These are phyloP conservation scores for Caenorhabditis sp. DNA, from an alignment of 2,888 invertebrate genomes.

Conservation along the genomic window DNA sequence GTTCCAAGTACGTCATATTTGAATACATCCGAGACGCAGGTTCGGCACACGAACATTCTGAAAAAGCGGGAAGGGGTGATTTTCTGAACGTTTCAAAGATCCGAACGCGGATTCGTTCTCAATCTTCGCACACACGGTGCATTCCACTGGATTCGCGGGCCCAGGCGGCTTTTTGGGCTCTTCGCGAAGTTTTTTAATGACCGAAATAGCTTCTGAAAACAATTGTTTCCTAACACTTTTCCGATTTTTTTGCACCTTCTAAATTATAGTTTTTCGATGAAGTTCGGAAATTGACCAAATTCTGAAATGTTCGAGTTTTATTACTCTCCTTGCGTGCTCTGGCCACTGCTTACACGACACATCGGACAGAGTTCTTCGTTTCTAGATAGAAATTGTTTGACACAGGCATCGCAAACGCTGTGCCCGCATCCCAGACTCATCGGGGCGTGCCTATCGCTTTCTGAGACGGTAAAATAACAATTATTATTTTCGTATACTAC, in stretches of 20 bases:
- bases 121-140: neutral
- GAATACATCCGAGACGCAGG: neutral
- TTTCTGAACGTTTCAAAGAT: neutral
- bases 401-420: neutral
- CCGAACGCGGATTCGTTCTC: conserved; percentile 11
- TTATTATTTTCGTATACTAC: neutral
- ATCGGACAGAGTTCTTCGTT: neutral
- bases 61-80: no score
- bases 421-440: conserved; percentile 1
- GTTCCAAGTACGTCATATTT: neutral
- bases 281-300: neutral
- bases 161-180: neutral
- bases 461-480: neutral
- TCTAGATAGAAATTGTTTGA: neutral
- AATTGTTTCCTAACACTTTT: neutral
- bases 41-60: conserved; percentile 15
- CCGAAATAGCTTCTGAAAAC: neutral
- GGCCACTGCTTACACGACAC: conserved; percentile 1
- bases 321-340: no score
- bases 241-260: no score
- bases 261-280: no score
- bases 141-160: conserved; percentile 9
- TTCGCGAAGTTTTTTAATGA: conserved; percentile 14
- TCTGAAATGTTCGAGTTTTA: neutral
- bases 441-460: neutral